Base-by-base conservation (phyloP, 2,888 invertebrate species). In the Argyra leucocephala region DNA sequence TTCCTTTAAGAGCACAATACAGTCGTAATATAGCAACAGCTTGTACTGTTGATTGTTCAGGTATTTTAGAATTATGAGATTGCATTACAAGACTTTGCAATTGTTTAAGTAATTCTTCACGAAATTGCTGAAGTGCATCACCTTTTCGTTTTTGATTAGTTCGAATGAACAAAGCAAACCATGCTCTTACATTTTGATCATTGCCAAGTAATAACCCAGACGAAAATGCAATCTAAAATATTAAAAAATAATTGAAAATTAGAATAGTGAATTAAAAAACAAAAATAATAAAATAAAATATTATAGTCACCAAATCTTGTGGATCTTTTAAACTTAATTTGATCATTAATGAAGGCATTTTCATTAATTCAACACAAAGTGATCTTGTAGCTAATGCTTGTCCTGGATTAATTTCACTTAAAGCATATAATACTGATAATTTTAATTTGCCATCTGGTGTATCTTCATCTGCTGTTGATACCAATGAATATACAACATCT, bases 141-240 rank as follows among this genome's bases (percentile, higher is more conserved):
- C 90, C 88, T 78, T 91, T 91, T 22, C 89, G 84, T 74, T 83
- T 80, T 62, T 80, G 79, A 63, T 78, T 79, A 71, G 90, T 91
- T 66, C 95, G 86, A 62, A 96, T 86, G 75, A 93, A 96, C 74
- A 91, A 85, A 1, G 94, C 93, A 78, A 96, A 94, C 96, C 96
- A 97, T 65, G 89, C 89, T 73, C 96, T 84, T 3, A 93, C 88
- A 69, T 88, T 87, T 75, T 91, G 91, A 79, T 96, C 96, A 74
- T 90, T 93, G 21, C 96, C 95, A 61, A 97, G 83, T 67, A 95
- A 80, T 63, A 96, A 82, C 6, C 96, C 94, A 59, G 94, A 93
- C 67, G 96, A 86, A 79, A 93, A 94, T 3, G 91, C 87, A 24
- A 93, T 89, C 80, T 85, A 71, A 63, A 67, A 66, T 22, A 60